These are phyloP conservation scores for Pseudachorutes palmiensis DNA, from an alignment of 1,140 invertebrate species.

Conservation along the genomic window DNA sequence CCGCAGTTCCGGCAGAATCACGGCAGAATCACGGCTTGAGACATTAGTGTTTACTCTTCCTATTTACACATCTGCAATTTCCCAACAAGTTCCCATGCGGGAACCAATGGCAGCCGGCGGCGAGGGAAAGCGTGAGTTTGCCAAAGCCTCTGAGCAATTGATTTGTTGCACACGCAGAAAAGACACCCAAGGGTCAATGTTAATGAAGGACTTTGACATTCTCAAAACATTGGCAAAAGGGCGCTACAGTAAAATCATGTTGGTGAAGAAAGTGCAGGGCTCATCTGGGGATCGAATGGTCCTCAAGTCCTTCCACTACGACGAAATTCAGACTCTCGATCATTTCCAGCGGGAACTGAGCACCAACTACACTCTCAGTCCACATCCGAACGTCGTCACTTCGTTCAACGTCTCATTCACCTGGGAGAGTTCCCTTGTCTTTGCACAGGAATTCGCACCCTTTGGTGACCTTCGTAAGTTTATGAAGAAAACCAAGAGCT, in stretches of 20 bases:
- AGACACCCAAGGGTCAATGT: not conserved
- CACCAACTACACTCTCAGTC: constrained; percentile 77
- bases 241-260: constrained; percentile 58
- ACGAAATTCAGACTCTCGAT: constrained; percentile 53
- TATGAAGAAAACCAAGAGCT: constrained; percentile 42
- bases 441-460: constrained; percentile 60
- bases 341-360: constrained; percentile 85
- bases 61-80: too few species aligned
- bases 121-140: not conserved
- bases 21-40: too few species aligned
- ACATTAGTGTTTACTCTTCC: too few species aligned
- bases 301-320: constrained; percentile 58
- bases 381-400: constrained; percentile 76
- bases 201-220: constrained; percentile 52
- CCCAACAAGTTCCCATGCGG: too few species aligned
- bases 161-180: not conserved
- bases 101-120: too few species aligned
- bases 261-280: constrained; percentile 51
- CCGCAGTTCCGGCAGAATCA: too few species aligned
- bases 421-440: constrained; percentile 56
- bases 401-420: constrained; percentile 78
- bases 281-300: constrained; percentile 50
- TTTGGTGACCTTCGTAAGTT: constrained; percentile 57
- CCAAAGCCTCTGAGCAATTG: not conserved
- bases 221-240: constrained; percentile 58